Conservation (phyloP, 2,888 invertebrate species). For the Sepiola atlantica region DNA sequence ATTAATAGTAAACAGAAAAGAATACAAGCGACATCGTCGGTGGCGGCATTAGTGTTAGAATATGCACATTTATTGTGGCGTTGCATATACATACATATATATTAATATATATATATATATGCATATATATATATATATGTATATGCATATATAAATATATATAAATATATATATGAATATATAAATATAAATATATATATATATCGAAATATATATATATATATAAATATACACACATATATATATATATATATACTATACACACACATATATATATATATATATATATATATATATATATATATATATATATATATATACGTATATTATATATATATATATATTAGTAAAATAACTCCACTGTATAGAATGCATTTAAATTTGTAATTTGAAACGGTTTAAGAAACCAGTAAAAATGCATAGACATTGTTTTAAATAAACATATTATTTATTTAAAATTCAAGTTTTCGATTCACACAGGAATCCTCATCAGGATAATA, state of each 20-base stretch:
- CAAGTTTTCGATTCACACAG: too few species aligned
- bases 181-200: conserved; percentile 5
- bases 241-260: background rate
- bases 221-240: conserved; percentile 36
- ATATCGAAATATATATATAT: conserved; percentile 45
- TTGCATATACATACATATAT: background rate
- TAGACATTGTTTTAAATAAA: too few species aligned
- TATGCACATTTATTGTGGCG: background rate
- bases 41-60: background rate
- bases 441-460: too few species aligned
- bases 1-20: background rate
- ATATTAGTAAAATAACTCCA: too few species aligned
- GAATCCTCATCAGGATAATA: too few species aligned
- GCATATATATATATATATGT: background rate
- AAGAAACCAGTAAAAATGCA: too few species aligned
- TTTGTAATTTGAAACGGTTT: too few species aligned
- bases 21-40: background rate
- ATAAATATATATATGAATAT: background rate
- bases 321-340: too few species aligned
- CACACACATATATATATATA: too few species aligned
- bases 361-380: too few species aligned
- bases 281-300: too few species aligned
- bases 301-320: too few species aligned
- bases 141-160: background rate
- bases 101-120: background rate